These are phyloP conservation scores for Lucilia sericata DNA, from an alignment of 1,140 invertebrate species.

Conservation along the genomic window DNA sequence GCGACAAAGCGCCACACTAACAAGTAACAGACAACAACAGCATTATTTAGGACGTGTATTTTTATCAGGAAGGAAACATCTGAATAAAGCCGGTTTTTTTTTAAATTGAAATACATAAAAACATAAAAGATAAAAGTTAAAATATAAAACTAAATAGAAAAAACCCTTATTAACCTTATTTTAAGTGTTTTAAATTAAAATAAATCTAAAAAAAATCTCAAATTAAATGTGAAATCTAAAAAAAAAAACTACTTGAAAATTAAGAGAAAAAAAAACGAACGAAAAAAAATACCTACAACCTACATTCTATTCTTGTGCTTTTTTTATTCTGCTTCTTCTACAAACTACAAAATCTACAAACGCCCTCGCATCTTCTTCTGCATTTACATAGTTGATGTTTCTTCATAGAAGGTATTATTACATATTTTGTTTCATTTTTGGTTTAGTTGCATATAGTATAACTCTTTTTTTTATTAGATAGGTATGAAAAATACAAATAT, in stretches of 20 bases:
- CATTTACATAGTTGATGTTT: background rate
- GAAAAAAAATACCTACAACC: too few species aligned
- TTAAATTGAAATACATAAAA: background rate
- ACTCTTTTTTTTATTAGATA: background rate
- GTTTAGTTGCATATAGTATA: too few species aligned
- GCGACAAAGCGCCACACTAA: background rate
- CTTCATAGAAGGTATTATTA: slow-evolving; percentile 2
- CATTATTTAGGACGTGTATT: slow-evolving; percentile 7
- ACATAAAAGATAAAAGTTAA: background rate
- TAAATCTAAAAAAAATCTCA: background rate
- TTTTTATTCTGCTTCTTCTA: background rate
- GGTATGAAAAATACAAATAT: background rate
- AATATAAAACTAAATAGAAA: background rate
- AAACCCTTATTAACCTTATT: background rate
- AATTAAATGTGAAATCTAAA: too few species aligned
- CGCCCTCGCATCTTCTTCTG: slow-evolving; percentile 10
- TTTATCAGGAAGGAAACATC: background rate
- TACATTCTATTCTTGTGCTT: background rate
- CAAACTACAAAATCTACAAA: background rate
- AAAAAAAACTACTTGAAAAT: too few species aligned
- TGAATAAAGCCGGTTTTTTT: slow-evolving; percentile 1
- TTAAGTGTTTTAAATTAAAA: background rate
- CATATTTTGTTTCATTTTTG: background rate
- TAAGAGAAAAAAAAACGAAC: too few species aligned
- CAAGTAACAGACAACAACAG: background rate